These are phyloP conservation scores for Coleophora deauratella DNA, from an alignment of 2,888 invertebrate species.

Conservation along the genomic window DNA sequence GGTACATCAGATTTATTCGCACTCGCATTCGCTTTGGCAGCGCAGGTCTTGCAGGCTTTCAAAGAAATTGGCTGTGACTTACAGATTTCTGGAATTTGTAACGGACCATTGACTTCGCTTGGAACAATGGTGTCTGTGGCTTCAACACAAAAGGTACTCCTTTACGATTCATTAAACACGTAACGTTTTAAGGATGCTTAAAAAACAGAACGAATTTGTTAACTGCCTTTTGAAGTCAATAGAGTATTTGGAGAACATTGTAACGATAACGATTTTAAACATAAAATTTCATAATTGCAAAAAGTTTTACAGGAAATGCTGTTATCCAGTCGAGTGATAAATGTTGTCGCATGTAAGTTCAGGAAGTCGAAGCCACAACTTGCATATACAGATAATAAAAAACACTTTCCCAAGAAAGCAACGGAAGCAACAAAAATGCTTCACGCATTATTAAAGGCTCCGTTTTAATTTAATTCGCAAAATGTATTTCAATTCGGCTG, in stretches of 20 bases:
- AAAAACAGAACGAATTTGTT: too few species aligned
- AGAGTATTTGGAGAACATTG: too few species aligned
- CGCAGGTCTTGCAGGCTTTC: slow-evolving; percentile 19
- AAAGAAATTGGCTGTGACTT: slow-evolving; percentile 35
- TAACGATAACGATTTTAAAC: too few species aligned
- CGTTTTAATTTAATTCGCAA: slow-evolving; percentile 7
- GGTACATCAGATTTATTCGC: slow-evolving; percentile 7
- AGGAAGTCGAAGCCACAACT: too few species aligned
- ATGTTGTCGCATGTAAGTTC: too few species aligned
- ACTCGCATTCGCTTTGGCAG: slow-evolving; percentile 5
- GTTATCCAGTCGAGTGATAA: too few species aligned
- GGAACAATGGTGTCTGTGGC: slow-evolving; percentile 34
- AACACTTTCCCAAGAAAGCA: slow-evolving; percentile 12
- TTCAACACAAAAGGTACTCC: slow-evolving; percentile 12
- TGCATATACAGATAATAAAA: background rate
- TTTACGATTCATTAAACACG: slow-evolving; percentile 16
- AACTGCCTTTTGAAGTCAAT: background rate
- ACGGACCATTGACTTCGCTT: slow-evolving; percentile 32
- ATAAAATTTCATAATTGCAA: too few species aligned
- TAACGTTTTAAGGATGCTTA: background rate
- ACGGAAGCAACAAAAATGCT: slow-evolving; percentile 2
- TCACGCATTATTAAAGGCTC: background rate
- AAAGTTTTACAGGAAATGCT: too few species aligned
- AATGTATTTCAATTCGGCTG: slow-evolving; percentile 6
- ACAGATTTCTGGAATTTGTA: slow-evolving; percentile 34